phyloP scores from a whole-genome alignment of 1,140 invertebrate species.

The Drosophila yakuba region DNA sequence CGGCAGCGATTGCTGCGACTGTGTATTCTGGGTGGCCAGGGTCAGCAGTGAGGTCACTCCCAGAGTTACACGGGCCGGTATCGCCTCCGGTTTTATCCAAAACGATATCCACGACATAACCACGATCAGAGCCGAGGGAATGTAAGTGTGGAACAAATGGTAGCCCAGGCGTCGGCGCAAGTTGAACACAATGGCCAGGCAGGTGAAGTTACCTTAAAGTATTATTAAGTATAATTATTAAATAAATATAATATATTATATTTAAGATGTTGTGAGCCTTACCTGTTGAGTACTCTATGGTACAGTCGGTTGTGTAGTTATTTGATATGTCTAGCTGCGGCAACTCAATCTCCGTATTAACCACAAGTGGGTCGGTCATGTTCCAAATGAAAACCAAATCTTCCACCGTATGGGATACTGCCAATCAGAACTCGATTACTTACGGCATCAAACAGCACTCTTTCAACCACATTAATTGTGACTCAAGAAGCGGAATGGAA shows the following conservation, averaged over 20 bases:
- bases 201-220: conserved; percentile 92
- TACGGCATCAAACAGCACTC: conserved; percentile 41
- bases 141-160: conserved; percentile 96
- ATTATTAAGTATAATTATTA: neutral
- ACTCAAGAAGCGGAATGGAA: neutral
- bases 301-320: conserved; percentile 94
- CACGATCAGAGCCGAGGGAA: conserved; percentile 94
- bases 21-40: conserved; percentile 94
- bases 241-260: neutral
- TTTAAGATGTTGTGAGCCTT: neutral
- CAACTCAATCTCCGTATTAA: conserved; percentile 93
- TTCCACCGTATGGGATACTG: conserved; percentile 93
- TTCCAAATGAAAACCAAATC: conserved; percentile 95
- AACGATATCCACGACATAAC: conserved; percentile 97
- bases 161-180: conserved; percentile 92
- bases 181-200: conserved; percentile 94
- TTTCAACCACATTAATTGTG: neutral
- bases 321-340: conserved; percentile 94
- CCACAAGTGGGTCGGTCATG: conserved; percentile 93
- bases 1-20: conserved; percentile 95
- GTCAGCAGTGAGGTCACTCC: conserved; percentile 94
- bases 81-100: conserved; percentile 96
- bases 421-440: conserved; percentile 16
- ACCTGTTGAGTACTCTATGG: conserved; percentile 95
- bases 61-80: conserved; percentile 86